Percentiles rank a stretch among this genome's conserved stretches.
Evolutionary conservation across 1,140 invertebrate species (phyloP).

Genomic region (Riptortus pedestris): DNA sequence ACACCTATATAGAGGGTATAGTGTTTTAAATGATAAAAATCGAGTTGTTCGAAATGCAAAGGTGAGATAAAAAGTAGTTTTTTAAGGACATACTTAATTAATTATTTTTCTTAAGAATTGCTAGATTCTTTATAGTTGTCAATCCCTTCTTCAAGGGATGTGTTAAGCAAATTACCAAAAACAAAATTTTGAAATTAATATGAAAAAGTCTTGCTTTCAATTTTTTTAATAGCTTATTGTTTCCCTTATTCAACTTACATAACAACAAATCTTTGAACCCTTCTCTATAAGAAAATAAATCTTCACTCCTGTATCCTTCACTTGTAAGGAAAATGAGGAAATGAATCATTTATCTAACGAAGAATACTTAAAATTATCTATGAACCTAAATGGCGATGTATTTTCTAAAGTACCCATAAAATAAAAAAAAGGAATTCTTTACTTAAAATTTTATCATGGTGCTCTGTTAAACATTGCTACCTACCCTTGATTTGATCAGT

Average conservation of each 20-base stretch:
- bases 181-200: not conserved
- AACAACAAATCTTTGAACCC: no score
- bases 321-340: no score
- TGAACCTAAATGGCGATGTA: no score
- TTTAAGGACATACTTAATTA: not conserved
- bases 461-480: no score
- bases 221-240: not conserved
- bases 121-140: not conserved
- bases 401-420: no score
- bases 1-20: constrained; percentile 26
- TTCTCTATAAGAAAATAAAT: no score
- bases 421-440: no score
- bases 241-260: not conserved
- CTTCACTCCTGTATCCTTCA: no score
- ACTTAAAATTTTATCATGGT: no score
- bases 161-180: not conserved
- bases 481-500: no score
- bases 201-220: not conserved
- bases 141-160: not conserved
- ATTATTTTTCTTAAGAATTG: not conserved
- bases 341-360: no score
- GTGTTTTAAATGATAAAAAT: constrained; percentile 28
- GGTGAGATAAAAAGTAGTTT: not conserved
- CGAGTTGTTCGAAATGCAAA: not conserved
- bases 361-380: no score